These are phyloP conservation scores for Apamea sordens DNA, from an alignment of 2,888 invertebrate species.

Conservation along the genomic window DNA sequence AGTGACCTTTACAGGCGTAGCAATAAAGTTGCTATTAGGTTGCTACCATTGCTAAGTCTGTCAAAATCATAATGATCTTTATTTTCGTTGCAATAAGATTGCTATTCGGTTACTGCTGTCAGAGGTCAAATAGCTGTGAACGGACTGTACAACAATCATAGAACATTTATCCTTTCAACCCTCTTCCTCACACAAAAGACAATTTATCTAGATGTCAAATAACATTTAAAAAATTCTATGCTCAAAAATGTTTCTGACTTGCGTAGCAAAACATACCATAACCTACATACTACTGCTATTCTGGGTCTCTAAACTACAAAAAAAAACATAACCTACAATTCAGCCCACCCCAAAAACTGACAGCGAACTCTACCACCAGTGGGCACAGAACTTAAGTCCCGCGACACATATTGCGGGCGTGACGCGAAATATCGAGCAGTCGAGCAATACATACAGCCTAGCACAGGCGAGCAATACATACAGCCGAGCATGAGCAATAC, in stretches of 20 bases:
- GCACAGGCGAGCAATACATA: constrained; percentile 57
- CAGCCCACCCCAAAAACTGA: constrained; percentile 16
- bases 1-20: not conserved
- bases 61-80: not conserved
- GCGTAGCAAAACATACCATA: not conserved
- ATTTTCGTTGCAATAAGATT: not conserved
- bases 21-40: not conserved
- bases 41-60: not conserved
- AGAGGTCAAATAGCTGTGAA: not conserved
- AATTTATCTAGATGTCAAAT: no score
- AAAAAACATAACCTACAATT: constrained; percentile 1
- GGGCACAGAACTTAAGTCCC: constrained; percentile 60
- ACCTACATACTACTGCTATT: not conserved
- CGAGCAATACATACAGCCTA: constrained; percentile 56
- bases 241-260: not conserved
- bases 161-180: not conserved
- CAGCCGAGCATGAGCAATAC: constrained; percentile 51
- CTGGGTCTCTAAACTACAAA: not conserved
- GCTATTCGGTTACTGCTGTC: not conserved
- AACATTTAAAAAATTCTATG: not conserved
- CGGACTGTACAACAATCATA: not conserved
- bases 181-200: not conserved
- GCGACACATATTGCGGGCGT: constrained; percentile 78
- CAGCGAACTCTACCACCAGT: constrained; percentile 32
- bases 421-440: constrained; percentile 74